Evolutionary conservation across 2,113 vertebrate genomes (phyloP).

Genomic region (Malurus cyaneus): DNA sequence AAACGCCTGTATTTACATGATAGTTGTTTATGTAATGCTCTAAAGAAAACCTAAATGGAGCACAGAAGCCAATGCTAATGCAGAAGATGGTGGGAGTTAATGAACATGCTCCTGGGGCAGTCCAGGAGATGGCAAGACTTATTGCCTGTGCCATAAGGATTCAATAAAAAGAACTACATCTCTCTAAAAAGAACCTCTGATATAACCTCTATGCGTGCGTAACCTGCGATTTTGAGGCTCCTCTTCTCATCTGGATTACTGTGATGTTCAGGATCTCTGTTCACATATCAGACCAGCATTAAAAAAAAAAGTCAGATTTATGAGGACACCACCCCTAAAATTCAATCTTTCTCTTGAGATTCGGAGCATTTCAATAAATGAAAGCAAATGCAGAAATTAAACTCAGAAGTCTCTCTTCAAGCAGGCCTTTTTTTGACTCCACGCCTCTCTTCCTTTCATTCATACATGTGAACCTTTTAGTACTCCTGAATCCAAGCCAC

Average conservation of each 20-base stretch:
- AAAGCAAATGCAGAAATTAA: background rate
- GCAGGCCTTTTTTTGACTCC: background rate
- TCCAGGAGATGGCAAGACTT: background rate
- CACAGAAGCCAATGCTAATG: slow-evolving; percentile 42
- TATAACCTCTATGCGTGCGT: background rate
- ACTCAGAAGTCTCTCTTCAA: background rate
- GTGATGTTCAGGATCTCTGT: background rate
- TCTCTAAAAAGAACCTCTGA: background rate
- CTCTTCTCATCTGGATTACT: background rate
- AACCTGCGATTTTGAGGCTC: background rate
- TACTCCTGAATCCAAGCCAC: background rate
- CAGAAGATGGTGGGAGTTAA: slow-evolving; percentile 39
- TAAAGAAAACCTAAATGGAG: slow-evolving; percentile 40
- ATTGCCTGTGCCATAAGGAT: background rate
- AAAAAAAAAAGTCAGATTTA: background rate
- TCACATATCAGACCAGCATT: background rate
- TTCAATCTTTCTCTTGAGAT: background rate
- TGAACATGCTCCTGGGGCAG: background rate
- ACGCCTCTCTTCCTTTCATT: background rate
- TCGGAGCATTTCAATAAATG: background rate
- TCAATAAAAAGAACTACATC: background rate
- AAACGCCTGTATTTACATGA: slow-evolving; percentile 58
- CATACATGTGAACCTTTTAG: background rate
- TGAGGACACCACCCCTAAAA: background rate
- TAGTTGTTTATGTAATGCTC: slow-evolving; percentile 58